These are phyloP conservation scores for Harlomillsia oculata DNA, from an alignment of 1,140 invertebrate species.

Conservation along the genomic window DNA sequence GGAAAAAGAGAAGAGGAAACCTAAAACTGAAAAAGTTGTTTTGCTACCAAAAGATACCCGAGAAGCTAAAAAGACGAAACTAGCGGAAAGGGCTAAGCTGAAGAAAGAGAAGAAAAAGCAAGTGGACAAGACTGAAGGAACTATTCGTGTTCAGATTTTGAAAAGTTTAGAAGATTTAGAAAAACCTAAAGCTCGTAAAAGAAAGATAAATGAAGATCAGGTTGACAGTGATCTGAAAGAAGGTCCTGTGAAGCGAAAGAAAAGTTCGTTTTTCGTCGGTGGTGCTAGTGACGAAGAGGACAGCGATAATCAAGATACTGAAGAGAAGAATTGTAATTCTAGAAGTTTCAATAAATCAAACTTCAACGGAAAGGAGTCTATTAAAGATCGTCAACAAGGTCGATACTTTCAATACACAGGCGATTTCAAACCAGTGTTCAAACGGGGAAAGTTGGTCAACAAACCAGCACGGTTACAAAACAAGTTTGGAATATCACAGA, in stretches of 20 bases:
- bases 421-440: too few species aligned
- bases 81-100: neutral
- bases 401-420: too few species aligned
- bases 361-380: too few species aligned
- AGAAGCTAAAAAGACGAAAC: neutral
- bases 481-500: too few species aligned
- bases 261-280: slow-evolving; percentile 34
- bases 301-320: neutral
- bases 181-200: neutral
- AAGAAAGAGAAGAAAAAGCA: neutral
- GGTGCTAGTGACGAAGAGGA: slow-evolving; percentile 23
- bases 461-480: too few species aligned
- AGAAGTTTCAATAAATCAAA: too few species aligned
- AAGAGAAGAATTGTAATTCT: slow-evolving; percentile 1
- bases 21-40: neutral
- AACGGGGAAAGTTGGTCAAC: neutral
- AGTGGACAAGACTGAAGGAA: slow-evolving; percentile 23
- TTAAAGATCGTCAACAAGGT: too few species aligned
- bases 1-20: neutral
- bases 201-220: neutral
- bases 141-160: slow-evolving; percentile 20
- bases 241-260: slow-evolving; percentile 6
- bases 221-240: neutral
- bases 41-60: neutral
- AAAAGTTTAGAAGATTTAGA: slow-evolving; percentile 21